Percentiles rank a stretch among this genome's conserved stretches.
Conservation (phyloP, 2,888 invertebrate genomes). For the Rosalia funebris region DNA sequence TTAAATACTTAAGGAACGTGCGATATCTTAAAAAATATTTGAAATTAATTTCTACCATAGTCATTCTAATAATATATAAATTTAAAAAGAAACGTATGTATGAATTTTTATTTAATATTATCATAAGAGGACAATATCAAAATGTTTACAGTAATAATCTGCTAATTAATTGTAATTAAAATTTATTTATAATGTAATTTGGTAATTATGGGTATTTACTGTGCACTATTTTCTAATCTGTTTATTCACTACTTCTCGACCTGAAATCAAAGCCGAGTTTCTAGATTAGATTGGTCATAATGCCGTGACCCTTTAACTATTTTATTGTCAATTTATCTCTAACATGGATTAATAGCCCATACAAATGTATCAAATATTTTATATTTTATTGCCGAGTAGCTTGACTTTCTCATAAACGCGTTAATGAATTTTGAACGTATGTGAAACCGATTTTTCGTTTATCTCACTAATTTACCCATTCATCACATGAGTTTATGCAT, state of each 20-base stretch:
- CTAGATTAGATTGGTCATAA: conserved; percentile 55
- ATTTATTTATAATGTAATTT: background rate
- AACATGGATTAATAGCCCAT: conserved; percentile 46
- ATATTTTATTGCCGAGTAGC: background rate
- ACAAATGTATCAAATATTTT: background rate
- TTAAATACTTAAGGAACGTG: too few species aligned
- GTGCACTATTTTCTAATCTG: conserved; percentile 4
- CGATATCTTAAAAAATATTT: too few species aligned
- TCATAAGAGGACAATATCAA: too few species aligned
- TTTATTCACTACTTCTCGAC: conserved; percentile 30
- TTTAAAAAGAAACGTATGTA: too few species aligned
- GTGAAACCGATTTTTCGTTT: background rate
- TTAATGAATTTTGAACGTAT: background rate
- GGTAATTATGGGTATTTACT: background rate
- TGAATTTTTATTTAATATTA: too few species aligned
- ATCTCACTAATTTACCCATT: background rate
- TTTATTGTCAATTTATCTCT: conserved; percentile 58
- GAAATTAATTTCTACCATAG: too few species aligned
- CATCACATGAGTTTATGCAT: background rate
- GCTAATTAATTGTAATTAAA: background rate
- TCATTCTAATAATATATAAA: too few species aligned
- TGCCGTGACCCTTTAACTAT: conserved; percentile 56
- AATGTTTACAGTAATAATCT: background rate
- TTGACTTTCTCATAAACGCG: background rate
- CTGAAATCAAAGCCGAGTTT: conserved; percentile 40